Evolutionary conservation across 2,888 invertebrate species (phyloP), one percentile per base, ranked within the genome.

Genomic region (Mythimna pallens): DNA sequence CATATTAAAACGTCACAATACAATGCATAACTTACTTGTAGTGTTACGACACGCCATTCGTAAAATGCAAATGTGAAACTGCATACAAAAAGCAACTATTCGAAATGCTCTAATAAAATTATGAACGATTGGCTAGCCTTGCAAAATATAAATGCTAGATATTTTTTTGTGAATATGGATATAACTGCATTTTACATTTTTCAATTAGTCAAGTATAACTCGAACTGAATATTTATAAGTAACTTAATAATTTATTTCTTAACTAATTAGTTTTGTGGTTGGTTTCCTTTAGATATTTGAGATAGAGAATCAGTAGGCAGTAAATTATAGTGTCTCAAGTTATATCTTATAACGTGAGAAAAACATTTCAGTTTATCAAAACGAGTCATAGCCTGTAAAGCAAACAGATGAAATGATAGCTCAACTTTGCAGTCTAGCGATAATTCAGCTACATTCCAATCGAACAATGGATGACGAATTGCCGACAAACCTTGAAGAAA

Each of bases 21-120:
- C 65, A 84, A 70, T 80, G 77, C 76, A 80, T 76, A 74, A 72
- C 68, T 80, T 74, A 73, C 80, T 80, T 65, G 75, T 79, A 52
- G 52, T 70, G 77, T 69, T 67, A 55, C 78, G 65, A 74, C 76
- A 84, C 73, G 73, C 67, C 63, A 83, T 80, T 83, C 50, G 70
- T 83, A 80, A 78, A 76, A 86, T 86, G 81, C 68, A 81, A 84
- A 83, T 83, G 55, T 81, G 81, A 61, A 83, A 80, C 66, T 76
- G 76, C 80, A 83, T 76, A 64, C 71, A 73, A 73, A 63, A 84
- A 72, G 58, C 67, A 73, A 80, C 74, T 67, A 80, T 84, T 83
- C 61, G 72, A 83, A 82, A 74, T 74, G 74, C 65, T 59, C 43
- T 74, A 77, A 80, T 81, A 81, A 76, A 80, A 81, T 80, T 81